A percentile compares a stretch with the other conserved stretches of the same genome.
These are phyloP conservation scores for Lasioglossum albipes DNA, from an alignment of 1,140 invertebrate species.

Conservation along the genomic window DNA sequence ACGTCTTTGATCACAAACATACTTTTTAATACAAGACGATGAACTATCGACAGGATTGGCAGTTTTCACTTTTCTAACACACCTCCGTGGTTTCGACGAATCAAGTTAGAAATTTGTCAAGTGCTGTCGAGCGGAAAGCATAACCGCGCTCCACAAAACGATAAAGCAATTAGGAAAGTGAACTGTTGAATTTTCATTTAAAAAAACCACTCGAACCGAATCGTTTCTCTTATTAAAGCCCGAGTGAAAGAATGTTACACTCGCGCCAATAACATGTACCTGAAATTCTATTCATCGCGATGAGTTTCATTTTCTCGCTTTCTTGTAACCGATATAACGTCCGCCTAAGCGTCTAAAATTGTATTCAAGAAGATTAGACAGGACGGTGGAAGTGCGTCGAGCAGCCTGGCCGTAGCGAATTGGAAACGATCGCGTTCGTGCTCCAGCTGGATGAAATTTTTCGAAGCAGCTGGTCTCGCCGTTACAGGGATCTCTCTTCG, in stretches of 20 bases:
- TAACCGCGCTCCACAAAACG: background rate
- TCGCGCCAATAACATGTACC: too few relatives aligned
- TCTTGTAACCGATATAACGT: background rate
- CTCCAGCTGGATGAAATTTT: background rate
- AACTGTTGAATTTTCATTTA: background rate
- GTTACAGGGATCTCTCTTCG: too few relatives aligned
- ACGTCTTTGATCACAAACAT: too few relatives aligned
- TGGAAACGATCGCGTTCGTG: background rate
- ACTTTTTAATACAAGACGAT: too few relatives aligned
- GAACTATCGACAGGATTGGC: too few relatives aligned
- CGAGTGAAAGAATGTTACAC: too few relatives aligned
- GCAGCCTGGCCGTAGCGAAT: background rate
- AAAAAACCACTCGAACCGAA: background rate
- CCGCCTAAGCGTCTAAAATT: background rate
- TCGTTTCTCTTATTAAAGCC: too few relatives aligned
- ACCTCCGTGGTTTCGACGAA: too few relatives aligned
- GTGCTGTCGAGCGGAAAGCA: background rate
- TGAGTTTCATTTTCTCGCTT: too few relatives aligned
- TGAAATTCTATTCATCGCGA: too few relatives aligned
- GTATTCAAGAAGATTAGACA: background rate
- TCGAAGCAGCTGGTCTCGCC: background rate
- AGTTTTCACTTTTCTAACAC: too few relatives aligned
- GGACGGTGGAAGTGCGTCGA: background rate
- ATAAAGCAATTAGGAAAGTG: background rate
- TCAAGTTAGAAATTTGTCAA: too few relatives aligned